phyloP scores from a whole-genome alignment of 1,140 invertebrate genomes.

The Monochamus saltuarius region DNA sequence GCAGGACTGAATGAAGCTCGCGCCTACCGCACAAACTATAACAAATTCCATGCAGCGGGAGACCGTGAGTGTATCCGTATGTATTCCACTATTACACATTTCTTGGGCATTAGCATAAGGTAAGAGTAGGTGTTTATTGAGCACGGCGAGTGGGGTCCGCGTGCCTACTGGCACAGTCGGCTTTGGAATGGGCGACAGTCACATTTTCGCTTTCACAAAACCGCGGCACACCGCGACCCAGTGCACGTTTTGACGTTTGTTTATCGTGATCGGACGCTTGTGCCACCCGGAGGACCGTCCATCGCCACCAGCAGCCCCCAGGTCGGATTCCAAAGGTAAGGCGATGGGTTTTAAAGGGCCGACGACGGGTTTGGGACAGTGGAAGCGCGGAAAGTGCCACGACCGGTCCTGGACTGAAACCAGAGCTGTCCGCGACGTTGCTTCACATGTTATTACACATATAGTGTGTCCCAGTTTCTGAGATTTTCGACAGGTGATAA shows the following conservation, averaged over 20 bases:
- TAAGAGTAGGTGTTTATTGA: constrained; percentile 5
- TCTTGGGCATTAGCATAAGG: background rate
- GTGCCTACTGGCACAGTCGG: background rate
- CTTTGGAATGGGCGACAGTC: constrained; percentile 9
- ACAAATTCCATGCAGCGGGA: background rate
- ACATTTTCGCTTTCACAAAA: constrained; percentile 10
- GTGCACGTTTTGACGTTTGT: background rate
- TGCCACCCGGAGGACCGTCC: background rate
- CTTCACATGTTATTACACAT: too few relatives aligned
- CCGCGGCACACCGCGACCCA: background rate
- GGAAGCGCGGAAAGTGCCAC: too few relatives aligned
- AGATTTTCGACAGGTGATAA: too few relatives aligned
- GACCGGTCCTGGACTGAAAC: too few relatives aligned
- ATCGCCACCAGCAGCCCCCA: background rate
- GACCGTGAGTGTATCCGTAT: background rate
- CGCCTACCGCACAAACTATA: background rate
- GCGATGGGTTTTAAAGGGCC: too few relatives aligned
- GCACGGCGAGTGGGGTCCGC: background rate
- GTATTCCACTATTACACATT: background rate
- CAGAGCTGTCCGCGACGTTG: too few relatives aligned
- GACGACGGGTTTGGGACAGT: too few relatives aligned
- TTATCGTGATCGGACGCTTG: background rate
- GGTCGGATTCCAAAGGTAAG: too few relatives aligned
- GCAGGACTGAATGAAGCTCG: background rate
- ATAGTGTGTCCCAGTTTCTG: too few relatives aligned